phyloP scores from a whole-genome alignment of 2,888 invertebrate species.

The Ectobius pallidus region DNA sequence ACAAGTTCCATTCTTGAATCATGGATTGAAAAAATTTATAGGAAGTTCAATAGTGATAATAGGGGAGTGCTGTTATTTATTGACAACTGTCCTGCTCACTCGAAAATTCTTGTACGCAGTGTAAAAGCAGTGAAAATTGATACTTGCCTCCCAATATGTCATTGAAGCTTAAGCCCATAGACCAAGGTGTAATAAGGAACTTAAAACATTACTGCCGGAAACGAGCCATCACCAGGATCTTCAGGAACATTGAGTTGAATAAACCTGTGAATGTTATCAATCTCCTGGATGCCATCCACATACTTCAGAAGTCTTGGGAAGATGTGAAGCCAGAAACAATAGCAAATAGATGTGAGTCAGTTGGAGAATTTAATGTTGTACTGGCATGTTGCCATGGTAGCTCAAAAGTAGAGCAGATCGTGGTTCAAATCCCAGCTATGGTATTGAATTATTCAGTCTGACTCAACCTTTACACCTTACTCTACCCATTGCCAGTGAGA shows the following conservation, averaged over 20 bases:
- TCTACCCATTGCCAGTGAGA: too few relatives aligned
- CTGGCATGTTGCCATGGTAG: too few relatives aligned
- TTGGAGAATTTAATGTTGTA: too few relatives aligned
- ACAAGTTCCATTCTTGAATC: constrained; percentile 10
- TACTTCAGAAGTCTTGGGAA: too few relatives aligned
- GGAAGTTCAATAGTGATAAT: background rate
- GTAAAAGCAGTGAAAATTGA: background rate
- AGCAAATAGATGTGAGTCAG: too few relatives aligned
- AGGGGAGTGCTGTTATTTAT: constrained; percentile 8
- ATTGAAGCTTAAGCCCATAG: background rate
- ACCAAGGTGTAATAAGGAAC: background rate
- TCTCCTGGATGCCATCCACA: constrained; percentile 11
- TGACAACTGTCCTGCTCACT: constrained; percentile 9
- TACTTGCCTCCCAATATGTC: background rate
- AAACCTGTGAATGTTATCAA: constrained; percentile 4
- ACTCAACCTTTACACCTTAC: too few relatives aligned
- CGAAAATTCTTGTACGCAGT: constrained; percentile 6
- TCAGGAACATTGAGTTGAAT: constrained; percentile 5
- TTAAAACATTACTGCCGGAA: too few relatives aligned
- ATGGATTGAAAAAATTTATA: background rate
- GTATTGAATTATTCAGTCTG: too few relatives aligned
- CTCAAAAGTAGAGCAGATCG: too few relatives aligned
- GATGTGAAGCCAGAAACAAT: too few relatives aligned
- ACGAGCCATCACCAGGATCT: too few relatives aligned
- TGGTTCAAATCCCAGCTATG: too few relatives aligned